Conservation (phyloP, 1,140 invertebrate genomes). For the Caenorhabditis brenneri region DNA sequence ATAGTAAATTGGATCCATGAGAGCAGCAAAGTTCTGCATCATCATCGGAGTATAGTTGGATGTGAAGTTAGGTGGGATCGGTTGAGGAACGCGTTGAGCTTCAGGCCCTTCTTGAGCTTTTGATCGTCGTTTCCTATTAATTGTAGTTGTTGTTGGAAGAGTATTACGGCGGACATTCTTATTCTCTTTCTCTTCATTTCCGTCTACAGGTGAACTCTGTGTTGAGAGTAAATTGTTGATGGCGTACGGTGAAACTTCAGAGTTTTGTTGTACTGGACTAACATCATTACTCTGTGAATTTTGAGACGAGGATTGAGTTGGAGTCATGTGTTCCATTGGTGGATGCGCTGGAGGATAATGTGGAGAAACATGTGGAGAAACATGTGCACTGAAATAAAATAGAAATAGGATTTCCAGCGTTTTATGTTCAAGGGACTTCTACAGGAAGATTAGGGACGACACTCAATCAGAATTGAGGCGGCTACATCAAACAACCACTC, state of each 20-base stretch:
- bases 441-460: too few species aligned
- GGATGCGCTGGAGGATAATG: background rate
- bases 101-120: background rate
- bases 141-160: background rate
- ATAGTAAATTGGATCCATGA: background rate
- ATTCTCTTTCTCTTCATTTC: background rate
- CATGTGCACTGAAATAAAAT: background rate
- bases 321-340: background rate
- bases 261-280: background rate
- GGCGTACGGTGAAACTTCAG: background rate
- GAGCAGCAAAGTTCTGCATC: background rate
- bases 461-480: too few species aligned
- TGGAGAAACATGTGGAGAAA: background rate
- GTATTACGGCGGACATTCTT: background rate
- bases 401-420: too few species aligned
- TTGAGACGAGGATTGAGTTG: background rate
- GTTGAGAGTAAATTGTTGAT: background rate
- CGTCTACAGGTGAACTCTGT: background rate
- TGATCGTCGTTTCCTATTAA: background rate
- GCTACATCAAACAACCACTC: too few species aligned
- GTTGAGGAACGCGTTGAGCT: background rate
- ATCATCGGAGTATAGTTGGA: background rate
- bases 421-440: too few species aligned
- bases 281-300: background rate
- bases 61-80: background rate